These are phyloP conservation scores for Neosilurus hyrtlii DNA, from an alignment of 2,797 vertebrate genomes.

Conservation along the genomic window DNA sequence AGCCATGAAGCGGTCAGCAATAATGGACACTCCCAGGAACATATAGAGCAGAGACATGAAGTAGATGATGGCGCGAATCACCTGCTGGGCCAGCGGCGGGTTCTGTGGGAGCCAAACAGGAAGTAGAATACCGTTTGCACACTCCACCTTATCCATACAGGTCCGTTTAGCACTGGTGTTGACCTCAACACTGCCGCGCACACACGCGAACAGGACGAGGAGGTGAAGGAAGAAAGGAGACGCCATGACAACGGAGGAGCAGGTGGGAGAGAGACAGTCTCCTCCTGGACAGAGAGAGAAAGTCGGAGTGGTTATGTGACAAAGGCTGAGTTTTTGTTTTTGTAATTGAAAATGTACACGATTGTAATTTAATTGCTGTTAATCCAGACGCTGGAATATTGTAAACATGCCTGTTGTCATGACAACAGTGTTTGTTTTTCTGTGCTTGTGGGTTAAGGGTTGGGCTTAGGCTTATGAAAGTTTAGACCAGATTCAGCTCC, in stretches of 20 bases:
- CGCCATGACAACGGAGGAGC: constrained; percentile 51
- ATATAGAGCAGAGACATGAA: constrained; percentile 90
- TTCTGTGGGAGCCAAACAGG: constrained; percentile 85
- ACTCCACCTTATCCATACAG: constrained; percentile 66
- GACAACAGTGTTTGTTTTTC: neutral
- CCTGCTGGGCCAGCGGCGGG: constrained; percentile 82
- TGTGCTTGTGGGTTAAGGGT: neutral
- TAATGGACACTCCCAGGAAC: constrained; percentile 93
- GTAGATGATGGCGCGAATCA: constrained; percentile 84
- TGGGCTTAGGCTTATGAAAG: neutral
- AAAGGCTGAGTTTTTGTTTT: neutral
- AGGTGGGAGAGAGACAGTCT: constrained; percentile 18
- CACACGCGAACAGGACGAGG: constrained; percentile 53
- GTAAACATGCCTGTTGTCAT: neutral
- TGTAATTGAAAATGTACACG: neutral
- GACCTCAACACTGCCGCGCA: constrained; percentile 15
- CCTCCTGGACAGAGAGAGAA: neutral
- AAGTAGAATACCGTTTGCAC: constrained; percentile 82
- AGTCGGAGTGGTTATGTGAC: neutral
- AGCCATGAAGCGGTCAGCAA: constrained; percentile 96
- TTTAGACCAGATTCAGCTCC: neutral
- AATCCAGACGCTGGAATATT: neutral
- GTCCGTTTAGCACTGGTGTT: constrained; percentile 42
- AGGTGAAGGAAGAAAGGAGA: constrained; percentile 41
- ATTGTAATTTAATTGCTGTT: neutral